Base-by-base conservation (phyloP, 2,888 invertebrate species). In the Drosophila robusta region DNA sequence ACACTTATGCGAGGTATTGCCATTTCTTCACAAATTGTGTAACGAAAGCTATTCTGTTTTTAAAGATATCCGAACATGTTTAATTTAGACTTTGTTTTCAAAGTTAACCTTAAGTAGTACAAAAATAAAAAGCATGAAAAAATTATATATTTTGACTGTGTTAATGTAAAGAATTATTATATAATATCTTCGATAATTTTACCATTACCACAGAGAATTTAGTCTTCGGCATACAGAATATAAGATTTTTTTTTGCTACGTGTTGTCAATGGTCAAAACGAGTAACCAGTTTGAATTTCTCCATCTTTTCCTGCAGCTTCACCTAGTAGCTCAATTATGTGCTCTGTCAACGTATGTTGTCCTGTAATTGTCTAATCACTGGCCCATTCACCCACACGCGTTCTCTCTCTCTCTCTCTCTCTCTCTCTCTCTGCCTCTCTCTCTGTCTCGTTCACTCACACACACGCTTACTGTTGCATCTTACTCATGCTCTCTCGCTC, bases 341-440 rank as follows among this genome's bases (percentile, higher is more conserved):
- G 76, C 49, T 38, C 77, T 80, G 75, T 68, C 76, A 70, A 61
- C 60, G 57, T 61, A 47, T 58, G 65, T 63, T 62, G 55, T 55
- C 65, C 71, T 68, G 74, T 75, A 79, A 81, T 83, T 84, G 79
- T 83, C 78, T 70, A 78, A 86, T 77, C 79, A 75, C 63, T 58
- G 44, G 46, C 41, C 11, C 41, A 36, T 22, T 47, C 26, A 39
- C 55, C 44, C 16, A 34, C 42, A 16, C 24, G 45, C 44, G 34
- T 34, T 38, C 11, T 24, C 16, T 6, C 12, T 16, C 9, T n/a
- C 32, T 12, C 36, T n/a, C 44, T 14, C 34, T 26, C 24, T 57
- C 32, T 45, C 60, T 52, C 16, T 38, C 12, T 14, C 26, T n/a
- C n/a, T n/a, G n/a, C n/a, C 32, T 12, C 36, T n/a, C 44, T 14